Evolutionary conservation across 37 sponge, comb jelly and placozoan genomes (phyloP).

Genomic region (Geodia barretti): DNA sequence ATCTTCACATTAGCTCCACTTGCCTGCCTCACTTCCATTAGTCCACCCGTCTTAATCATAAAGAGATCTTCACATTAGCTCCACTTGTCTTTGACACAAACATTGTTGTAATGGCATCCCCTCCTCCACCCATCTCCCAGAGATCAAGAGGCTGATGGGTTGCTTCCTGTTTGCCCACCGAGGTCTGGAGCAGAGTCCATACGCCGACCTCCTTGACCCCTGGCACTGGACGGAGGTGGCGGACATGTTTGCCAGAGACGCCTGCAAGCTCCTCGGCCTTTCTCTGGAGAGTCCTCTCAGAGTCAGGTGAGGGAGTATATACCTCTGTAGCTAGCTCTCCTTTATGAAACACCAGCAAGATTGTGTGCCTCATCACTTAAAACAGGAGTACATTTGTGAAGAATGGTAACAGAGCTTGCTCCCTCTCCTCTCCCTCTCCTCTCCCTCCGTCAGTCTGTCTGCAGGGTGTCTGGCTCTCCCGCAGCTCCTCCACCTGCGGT

Average conservation of each 20-base stretch:
- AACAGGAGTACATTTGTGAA: no score
- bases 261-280: constrained; percentile 80
- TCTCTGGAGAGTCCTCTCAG: constrained; percentile 80
- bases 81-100: no score
- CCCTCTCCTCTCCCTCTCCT: background rate
- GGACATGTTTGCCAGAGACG: constrained; percentile 79
- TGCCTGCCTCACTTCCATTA: no score
- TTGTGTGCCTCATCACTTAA: no score
- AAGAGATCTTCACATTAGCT: no score
- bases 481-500: constrained; percentile 67
- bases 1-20: no score
- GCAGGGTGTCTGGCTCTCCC: constrained; percentile 81
- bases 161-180: constrained; percentile 65
- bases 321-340: background rate
- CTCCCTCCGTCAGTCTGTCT: constrained; percentile 38
- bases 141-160: constrained; percentile 84
- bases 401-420: no score
- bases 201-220: constrained; percentile 76
- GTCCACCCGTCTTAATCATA: no score
- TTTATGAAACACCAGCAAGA: no score
- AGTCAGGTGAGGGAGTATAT: constrained; percentile 40
- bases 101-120: no score
- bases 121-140: no score
- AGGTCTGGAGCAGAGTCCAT: constrained; percentile 74
- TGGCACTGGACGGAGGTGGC: constrained; percentile 83